Percentiles rank a stretch among this genome's conserved stretches.
Conservation (phyloP, 2,888 invertebrate genomes). For the Graphium colonna region DNA sequence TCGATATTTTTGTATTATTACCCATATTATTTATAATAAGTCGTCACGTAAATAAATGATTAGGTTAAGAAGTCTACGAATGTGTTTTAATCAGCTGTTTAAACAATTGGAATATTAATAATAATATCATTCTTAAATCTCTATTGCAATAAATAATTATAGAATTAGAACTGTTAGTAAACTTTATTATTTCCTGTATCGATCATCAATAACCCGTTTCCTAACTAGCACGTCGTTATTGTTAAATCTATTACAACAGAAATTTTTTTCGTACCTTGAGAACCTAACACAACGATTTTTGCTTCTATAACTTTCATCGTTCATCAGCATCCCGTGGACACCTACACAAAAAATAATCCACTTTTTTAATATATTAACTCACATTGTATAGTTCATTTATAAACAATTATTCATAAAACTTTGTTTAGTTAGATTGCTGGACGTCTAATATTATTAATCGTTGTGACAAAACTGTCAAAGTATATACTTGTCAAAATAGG, state of each 20-base stretch:
- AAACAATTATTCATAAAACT: background rate
- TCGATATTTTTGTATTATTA: too few species aligned
- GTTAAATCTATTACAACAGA: background rate
- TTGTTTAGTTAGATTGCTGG: background rate
- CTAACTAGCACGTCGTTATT: conserved; percentile 3
- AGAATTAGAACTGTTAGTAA: background rate
- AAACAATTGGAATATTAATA: too few species aligned
- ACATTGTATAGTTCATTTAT: background rate
- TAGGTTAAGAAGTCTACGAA: too few species aligned
- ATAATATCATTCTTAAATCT: too few species aligned
- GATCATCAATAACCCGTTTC: conserved; percentile 2
- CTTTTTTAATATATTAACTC: background rate
- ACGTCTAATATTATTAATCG: too few species aligned
- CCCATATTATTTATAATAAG: too few species aligned
- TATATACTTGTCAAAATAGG: too few species aligned
- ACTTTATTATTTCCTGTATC: background rate
- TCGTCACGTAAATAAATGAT: too few species aligned
- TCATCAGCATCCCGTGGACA: conserved; percentile 27
- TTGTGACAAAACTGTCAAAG: too few species aligned
- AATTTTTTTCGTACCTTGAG: conserved; percentile 82
- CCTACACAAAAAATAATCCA: background rate
- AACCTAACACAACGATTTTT: conserved; percentile 92
- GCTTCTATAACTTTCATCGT: conserved; percentile 88
- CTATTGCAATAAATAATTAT: too few species aligned
- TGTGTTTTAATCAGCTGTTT: too few species aligned